These are phyloP conservation scores for Xenopus borealis DNA, from an alignment of 2,113 vertebrate genomes.

Conservation along the genomic window DNA sequence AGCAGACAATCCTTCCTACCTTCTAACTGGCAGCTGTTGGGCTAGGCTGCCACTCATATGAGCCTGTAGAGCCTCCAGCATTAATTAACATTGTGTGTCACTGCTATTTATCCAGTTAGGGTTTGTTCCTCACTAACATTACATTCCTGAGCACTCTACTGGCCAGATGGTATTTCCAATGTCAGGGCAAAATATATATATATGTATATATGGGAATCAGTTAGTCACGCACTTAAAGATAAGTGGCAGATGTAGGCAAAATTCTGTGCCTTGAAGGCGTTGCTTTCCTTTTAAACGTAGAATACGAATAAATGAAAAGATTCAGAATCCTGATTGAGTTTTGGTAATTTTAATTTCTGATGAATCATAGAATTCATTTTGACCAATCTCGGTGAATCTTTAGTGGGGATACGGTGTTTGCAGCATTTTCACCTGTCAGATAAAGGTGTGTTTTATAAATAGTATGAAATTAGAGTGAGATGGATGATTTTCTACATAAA, in stretches of 20 bases:
- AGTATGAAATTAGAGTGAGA: too few species aligned
- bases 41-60: neutral
- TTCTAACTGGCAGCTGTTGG: constrained; percentile 29
- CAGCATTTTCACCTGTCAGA: too few species aligned
- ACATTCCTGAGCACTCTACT: constrained; percentile 34
- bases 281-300: too few species aligned
- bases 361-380: too few species aligned
- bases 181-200: constrained; percentile 7
- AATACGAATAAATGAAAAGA: too few species aligned
- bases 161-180: constrained; percentile 40
- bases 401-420: too few species aligned
- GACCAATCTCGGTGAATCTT: too few species aligned
- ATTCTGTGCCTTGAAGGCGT: neutral
- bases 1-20: neutral
- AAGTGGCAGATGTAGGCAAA: neutral
- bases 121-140: constrained; percentile 22
- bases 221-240: constrained; percentile 21
- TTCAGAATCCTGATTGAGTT: too few species aligned
- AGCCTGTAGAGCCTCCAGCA: constrained; percentile 36
- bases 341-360: too few species aligned
- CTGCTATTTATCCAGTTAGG: constrained; percentile 42
- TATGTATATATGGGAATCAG: neutral
- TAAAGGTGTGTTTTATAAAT: too few species aligned
- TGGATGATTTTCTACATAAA: too few species aligned
- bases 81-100: constrained; percentile 39